Conservation (phyloP, 92 coral and sea anemone species). For the Porites rus region DNA sequence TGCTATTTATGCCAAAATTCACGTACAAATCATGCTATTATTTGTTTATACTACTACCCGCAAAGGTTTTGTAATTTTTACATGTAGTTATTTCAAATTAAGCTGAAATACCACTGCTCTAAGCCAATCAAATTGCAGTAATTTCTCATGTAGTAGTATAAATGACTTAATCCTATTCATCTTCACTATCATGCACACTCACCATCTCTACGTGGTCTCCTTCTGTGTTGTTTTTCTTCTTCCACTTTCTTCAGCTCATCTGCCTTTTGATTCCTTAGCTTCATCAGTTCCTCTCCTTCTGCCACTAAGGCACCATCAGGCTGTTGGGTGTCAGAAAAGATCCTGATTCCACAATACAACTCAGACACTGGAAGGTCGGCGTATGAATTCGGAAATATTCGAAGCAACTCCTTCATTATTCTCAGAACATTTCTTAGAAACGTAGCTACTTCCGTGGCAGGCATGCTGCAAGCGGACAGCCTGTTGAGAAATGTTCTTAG, state of each 20-base stretch:
- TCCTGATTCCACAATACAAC: conserved; percentile 29
- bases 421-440: conserved; percentile 64
- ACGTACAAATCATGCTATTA: too few relatives aligned
- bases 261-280: conserved; percentile 62
- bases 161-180: too few relatives aligned
- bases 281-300: conserved; percentile 57
- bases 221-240: conserved; percentile 42
- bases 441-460: conserved; percentile 26
- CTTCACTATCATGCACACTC: neutral
- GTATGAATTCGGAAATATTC: conserved; percentile 72
- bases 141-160: too few relatives aligned
- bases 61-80: too few relatives aligned
- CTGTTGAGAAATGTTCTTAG: conserved; percentile 70
- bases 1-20: too few relatives aligned
- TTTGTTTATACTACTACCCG: too few relatives aligned
- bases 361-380: conserved; percentile 77
- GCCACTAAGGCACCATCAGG: conserved; percentile 31
- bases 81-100: too few relatives aligned
- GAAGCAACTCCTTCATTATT: conserved; percentile 72
- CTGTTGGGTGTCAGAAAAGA: neutral
- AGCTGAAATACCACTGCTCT: too few relatives aligned
- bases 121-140: too few relatives aligned
- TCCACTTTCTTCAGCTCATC: conserved; percentile 70
- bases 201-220: conserved; percentile 63
- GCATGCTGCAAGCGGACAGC: conserved; percentile 17